phyloP scores from a whole-genome alignment of 2,113 vertebrate genomes.

The Chloebia gouldiae region DNA sequence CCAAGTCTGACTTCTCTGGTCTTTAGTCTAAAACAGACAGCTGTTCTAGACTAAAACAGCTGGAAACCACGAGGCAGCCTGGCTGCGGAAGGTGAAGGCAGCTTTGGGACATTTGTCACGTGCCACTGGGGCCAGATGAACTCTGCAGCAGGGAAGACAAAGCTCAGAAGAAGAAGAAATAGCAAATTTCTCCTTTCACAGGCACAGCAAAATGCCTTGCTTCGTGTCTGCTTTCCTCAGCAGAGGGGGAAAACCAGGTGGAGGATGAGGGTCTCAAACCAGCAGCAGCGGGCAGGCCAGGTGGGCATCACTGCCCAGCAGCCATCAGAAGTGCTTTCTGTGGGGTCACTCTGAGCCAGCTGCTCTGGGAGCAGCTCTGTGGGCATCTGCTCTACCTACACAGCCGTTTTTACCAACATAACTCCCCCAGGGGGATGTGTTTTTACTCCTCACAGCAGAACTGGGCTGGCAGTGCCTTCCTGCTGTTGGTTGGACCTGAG shows the following conservation, averaged over 20 bases:
- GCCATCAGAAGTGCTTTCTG: neutral
- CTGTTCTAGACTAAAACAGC: too few relatives aligned
- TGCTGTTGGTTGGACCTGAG: rapidly evolving
- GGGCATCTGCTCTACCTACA: neutral
- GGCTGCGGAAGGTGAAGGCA: neutral
- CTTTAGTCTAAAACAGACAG: neutral
- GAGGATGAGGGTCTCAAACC: neutral
- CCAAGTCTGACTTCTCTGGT: neutral
- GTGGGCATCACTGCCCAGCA: neutral
- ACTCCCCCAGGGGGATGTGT: neutral
- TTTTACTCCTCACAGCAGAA: neutral
- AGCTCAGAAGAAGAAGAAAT: neutral
- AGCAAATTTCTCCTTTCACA: neutral
- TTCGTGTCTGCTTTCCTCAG: neutral
- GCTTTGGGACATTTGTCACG: neutral
- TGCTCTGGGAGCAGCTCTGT: neutral
- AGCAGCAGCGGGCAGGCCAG: neutral
- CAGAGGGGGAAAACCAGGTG: neutral
- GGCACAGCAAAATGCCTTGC: neutral
- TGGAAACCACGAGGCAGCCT: neutral
- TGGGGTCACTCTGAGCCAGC: neutral
- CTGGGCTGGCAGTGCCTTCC: neutral
- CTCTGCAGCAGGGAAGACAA: neutral
- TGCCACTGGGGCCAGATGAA: neutral
- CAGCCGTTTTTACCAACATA: neutral